Percentiles rank a stretch among this genome's conserved stretches.
Conservation (phyloP, 2,888 invertebrate species). For the Drosophila merina region DNA sequence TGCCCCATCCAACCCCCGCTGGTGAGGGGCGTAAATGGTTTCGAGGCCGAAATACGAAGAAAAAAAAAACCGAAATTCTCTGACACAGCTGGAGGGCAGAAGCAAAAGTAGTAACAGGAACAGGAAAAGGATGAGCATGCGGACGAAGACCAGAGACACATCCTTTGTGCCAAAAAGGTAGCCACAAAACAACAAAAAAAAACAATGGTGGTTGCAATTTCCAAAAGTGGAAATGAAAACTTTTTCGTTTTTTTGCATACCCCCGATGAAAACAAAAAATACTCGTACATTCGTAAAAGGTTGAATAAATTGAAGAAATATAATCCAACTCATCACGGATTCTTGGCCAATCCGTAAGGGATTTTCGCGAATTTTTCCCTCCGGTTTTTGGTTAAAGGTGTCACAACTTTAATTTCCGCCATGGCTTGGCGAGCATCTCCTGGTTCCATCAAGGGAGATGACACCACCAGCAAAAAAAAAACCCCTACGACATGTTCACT, state of each 20-base stretch:
- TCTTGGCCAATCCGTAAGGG: slow-evolving; percentile 43
- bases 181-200: slow-evolving; percentile 46
- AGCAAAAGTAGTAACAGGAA: slow-evolving; percentile 47
- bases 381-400: slow-evolving; percentile 63
- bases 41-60: slow-evolving; percentile 54
- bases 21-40: slow-evolving; percentile 70
- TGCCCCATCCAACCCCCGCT: slow-evolving; percentile 10
- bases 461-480: slow-evolving; percentile 25
- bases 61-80: slow-evolving; percentile 29
- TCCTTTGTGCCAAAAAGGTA: slow-evolving; percentile 74
- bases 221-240: slow-evolving; percentile 56
- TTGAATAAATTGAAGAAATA: slow-evolving; percentile 54
- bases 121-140: slow-evolving; percentile 29
- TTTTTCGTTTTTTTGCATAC: slow-evolving; percentile 31
- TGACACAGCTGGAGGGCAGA: slow-evolving; percentile 71
- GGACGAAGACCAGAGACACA: slow-evolving; percentile 40
- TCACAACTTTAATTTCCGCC: slow-evolving; percentile 75
- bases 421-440: slow-evolving; percentile 61
- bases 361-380: slow-evolving; percentile 22
- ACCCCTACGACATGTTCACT: slow-evolving; percentile 68
- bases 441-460: slow-evolving; percentile 44
- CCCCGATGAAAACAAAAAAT: slow-evolving; percentile 19
- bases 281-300: slow-evolving; percentile 22
- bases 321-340: slow-evolving; percentile 39
- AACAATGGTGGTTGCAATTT: slow-evolving; percentile 70